These are phyloP conservation scores for Parotia lawesii DNA, from an alignment of 2,113 vertebrate species.

Conservation along the genomic window DNA sequence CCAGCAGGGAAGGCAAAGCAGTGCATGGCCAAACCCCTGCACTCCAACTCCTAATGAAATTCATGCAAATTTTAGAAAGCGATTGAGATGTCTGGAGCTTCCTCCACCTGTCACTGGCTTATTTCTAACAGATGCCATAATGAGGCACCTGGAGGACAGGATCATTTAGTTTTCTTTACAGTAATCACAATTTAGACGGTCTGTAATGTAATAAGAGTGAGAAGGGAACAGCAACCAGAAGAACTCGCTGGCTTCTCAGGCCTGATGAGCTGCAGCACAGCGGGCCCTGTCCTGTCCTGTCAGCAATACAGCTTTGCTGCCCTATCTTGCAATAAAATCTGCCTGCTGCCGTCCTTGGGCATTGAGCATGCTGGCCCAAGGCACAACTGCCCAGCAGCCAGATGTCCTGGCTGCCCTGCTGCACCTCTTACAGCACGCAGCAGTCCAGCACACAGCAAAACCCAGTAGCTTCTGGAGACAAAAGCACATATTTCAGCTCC, in stretches of 20 bases:
- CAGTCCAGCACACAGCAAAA: not conserved
- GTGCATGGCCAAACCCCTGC: not conserved
- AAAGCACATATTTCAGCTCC: not conserved
- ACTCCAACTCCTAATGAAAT: not conserved
- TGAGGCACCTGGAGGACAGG: not conserved
- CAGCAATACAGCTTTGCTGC: not conserved
- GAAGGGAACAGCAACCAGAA: not conserved
- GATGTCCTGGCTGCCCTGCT: fast-evolving
- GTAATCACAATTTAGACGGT: not conserved
- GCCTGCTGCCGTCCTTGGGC: fast-evolving
- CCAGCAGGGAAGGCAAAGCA: not conserved
- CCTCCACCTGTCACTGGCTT: not conserved
- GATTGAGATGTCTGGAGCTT: not conserved
- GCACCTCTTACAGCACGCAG: not conserved
- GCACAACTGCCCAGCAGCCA: fast-evolving
- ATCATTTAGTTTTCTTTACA: slow-evolving; percentile 11
- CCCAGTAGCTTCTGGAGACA: not conserved
- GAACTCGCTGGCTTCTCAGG: fast-evolving
- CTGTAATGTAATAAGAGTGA: not conserved
- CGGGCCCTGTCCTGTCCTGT: not conserved
- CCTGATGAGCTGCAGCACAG: not conserved
- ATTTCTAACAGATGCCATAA: not conserved
- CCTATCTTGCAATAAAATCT: not conserved
- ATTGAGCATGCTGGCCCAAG: fast-evolving
- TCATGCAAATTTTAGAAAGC: not conserved